Evolutionary conservation across 2,113 vertebrate genomes (phyloP).

Genomic region (Ptychochromis oligacanthus): DNA sequence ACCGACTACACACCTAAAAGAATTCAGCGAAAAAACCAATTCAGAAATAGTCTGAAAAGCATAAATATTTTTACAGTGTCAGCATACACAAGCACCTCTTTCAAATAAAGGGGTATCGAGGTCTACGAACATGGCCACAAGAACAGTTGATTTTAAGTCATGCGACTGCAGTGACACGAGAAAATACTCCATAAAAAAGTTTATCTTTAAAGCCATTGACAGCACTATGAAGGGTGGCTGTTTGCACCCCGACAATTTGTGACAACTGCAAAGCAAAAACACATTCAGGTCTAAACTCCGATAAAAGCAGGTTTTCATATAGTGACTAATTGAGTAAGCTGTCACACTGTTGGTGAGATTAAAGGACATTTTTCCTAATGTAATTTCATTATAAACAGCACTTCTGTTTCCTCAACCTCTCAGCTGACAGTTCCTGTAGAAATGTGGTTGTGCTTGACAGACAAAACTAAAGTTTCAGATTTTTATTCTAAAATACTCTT

Average conservation of each 20-base stretch:
- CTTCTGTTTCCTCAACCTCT: slow-evolving; percentile 62
- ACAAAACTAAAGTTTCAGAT: slow-evolving; percentile 82
- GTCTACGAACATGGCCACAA: slow-evolving; percentile 82
- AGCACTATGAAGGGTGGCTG: slow-evolving; percentile 67
- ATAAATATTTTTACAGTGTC: slow-evolving; percentile 80
- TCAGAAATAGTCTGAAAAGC: slow-evolving; percentile 77
- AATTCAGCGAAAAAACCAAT: slow-evolving; percentile 74
- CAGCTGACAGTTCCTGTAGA: slow-evolving; percentile 72
- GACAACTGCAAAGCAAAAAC: slow-evolving; percentile 77
- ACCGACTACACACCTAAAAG: slow-evolving; percentile 77
- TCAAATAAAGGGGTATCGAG: slow-evolving; percentile 73
- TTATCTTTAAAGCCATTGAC: slow-evolving; percentile 78
- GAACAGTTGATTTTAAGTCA: slow-evolving; percentile 81
- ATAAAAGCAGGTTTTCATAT: slow-evolving; percentile 71
- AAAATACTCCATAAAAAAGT: slow-evolving; percentile 78
- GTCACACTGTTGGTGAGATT: slow-evolving; percentile 67
- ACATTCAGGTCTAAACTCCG: slow-evolving; percentile 69
- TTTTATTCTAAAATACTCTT: slow-evolving; percentile 81
- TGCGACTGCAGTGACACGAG: slow-evolving; percentile 81
- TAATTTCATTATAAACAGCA: slow-evolving; percentile 73
- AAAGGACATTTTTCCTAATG: slow-evolving; percentile 61
- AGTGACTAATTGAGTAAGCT: slow-evolving; percentile 68
- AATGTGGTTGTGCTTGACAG: slow-evolving; percentile 91
- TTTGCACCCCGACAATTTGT: slow-evolving; percentile 65
- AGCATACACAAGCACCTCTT: slow-evolving; percentile 80